phyloP scores from a whole-genome alignment of 2,888 invertebrate species.

The Nomada fucata region DNA sequence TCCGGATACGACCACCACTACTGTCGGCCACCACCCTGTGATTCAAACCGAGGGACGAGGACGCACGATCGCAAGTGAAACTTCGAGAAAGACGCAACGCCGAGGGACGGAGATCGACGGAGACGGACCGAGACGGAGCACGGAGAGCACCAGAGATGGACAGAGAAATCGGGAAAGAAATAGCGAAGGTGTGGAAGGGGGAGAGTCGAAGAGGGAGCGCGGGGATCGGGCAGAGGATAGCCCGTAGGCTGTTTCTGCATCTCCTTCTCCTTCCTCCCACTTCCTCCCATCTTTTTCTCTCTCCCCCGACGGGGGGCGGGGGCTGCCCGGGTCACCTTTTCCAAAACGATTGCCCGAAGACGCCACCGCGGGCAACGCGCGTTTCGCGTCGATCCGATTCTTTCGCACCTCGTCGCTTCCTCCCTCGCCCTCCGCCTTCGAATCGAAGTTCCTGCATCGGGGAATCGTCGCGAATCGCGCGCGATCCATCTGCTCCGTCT shows the following conservation, averaged over 20 bases:
- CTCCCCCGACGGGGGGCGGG: no score
- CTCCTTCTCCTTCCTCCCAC: conserved; percentile 52
- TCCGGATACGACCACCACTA: conserved; percentile 73
- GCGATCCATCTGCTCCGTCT: neutral
- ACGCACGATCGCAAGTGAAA: conserved; percentile 55
- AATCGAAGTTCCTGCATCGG: neutral
- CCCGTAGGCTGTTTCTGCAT: conserved; percentile 50
- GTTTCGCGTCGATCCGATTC: conserved; percentile 47
- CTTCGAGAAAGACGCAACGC: conserved; percentile 59
- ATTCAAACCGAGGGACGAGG: conserved; percentile 57
- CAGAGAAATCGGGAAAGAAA: conserved; percentile 21
- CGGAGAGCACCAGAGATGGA: conserved; percentile 28
- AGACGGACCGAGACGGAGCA: conserved; percentile 27
- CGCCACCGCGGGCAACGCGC: conserved; percentile 60
- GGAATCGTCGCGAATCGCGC: neutral
- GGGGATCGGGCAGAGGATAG: conserved; percentile 40
- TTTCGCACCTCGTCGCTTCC: conserved; percentile 48
- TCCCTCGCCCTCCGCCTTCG: neutral
- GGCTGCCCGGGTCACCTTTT: conserved; percentile 10
- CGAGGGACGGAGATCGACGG: conserved; percentile 41
- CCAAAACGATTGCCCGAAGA: conserved; percentile 52
- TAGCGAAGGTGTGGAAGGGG: conserved; percentile 7
- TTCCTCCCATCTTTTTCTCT: conserved; percentile 38
- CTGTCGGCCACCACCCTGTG: conserved; percentile 70
- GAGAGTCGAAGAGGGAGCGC: conserved; percentile 28